Conservation (phyloP, 2,797 vertebrate genomes). For the Gambusia yucatana region DNA sequence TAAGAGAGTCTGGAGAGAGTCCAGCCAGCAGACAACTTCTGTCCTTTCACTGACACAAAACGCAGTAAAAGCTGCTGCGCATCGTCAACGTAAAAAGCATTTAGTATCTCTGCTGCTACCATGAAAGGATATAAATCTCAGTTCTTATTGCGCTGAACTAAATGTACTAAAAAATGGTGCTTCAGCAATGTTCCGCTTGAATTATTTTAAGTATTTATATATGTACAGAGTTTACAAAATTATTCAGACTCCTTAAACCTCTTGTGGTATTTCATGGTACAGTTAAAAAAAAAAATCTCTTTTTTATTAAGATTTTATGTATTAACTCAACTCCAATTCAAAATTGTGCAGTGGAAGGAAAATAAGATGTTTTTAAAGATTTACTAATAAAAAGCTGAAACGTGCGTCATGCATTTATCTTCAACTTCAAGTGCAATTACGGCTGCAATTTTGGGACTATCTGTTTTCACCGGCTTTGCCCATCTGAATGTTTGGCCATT, state of each 20-base stretch:
- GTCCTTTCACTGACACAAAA: conserved; percentile 36
- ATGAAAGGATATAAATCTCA: conserved; percentile 5
- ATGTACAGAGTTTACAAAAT: neutral
- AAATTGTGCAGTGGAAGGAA: neutral
- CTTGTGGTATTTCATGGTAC: neutral
- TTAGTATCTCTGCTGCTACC: neutral
- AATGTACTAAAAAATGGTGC: neutral
- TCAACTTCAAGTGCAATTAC: neutral
- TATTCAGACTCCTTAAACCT: neutral
- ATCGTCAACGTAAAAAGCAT: neutral
- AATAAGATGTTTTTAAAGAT: neutral
- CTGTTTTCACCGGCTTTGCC: neutral
- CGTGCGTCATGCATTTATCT: neutral
- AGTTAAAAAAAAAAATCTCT: too few relatives aligned
- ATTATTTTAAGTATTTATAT: neutral
- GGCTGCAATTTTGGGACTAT: neutral
- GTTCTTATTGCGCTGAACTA: neutral
- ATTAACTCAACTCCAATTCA: neutral
- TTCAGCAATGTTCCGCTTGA: neutral
- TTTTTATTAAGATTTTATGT: neutral
- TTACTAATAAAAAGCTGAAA: neutral
- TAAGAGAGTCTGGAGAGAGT: conserved; percentile 54
- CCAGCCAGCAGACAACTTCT: conserved; percentile 29
- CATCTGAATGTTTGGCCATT: neutral
- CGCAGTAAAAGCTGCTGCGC: conserved; percentile 27